Evolutionary conservation across 2,797 vertebrate species (phyloP).

Genomic region (Rhinella marina): DNA sequence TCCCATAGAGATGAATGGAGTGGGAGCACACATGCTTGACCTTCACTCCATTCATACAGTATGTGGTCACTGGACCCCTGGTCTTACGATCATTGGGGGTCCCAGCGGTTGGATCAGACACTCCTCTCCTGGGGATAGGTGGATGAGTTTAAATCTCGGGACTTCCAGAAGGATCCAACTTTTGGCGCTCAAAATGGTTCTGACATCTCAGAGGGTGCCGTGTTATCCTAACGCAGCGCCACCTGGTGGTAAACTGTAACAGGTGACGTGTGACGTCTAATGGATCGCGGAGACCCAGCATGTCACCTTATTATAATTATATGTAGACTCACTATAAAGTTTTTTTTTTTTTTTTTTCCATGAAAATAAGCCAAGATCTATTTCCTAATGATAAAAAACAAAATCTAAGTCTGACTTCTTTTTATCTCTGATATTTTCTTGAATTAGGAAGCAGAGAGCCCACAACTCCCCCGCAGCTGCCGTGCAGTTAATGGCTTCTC

Average conservation of each 20-base stretch:
- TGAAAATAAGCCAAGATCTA: background rate
- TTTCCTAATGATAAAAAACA: background rate
- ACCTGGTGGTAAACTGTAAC: background rate
- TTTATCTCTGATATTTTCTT: slow-evolving; percentile 14
- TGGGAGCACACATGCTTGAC: too few species aligned
- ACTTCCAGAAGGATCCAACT: too few species aligned
- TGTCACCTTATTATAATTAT: background rate
- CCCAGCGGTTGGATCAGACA: too few species aligned
- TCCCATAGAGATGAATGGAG: too few species aligned
- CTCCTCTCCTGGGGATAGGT: too few species aligned
- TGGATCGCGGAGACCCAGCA: background rate
- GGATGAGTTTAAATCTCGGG: too few species aligned
- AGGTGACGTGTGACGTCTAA: background rate
- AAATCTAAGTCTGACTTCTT: background rate
- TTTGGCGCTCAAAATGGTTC: too few species aligned
- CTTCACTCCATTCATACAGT: too few species aligned
- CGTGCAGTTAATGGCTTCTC: slow-evolving; percentile 45
- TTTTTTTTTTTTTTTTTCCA: background rate
- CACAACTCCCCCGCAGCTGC: background rate
- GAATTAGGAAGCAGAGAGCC: slow-evolving; percentile 10
- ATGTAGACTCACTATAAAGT: background rate
- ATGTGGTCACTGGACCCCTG: too few species aligned
- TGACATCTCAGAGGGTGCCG: background rate
- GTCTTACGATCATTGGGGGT: too few species aligned
- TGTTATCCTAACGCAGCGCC: background rate